Evolutionary conservation across 2,888 invertebrate genomes (phyloP).

Genomic region (Epinotia nisella): DNA sequence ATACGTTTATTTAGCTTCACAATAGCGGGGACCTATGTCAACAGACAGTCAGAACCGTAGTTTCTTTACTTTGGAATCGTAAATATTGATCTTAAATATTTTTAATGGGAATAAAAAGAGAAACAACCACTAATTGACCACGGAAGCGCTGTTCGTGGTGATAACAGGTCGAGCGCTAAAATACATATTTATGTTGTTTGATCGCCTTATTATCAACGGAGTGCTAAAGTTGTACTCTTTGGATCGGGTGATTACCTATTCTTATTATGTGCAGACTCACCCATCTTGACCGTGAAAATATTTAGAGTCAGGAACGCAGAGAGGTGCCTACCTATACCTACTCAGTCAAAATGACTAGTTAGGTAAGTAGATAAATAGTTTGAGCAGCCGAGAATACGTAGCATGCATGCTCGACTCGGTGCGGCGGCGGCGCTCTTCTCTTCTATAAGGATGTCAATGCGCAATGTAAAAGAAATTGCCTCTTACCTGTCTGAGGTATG

Average conservation of each 20-base stretch:
- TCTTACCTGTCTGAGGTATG: conserved; percentile 67
- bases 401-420: conserved; percentile 22
- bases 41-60: conserved; percentile 54
- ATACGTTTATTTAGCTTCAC: conserved; percentile 54
- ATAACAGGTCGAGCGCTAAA: conserved; percentile 72
- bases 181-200: conserved; percentile 70
- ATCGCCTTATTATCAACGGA: conserved; percentile 62
- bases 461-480: conserved; percentile 52
- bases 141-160: conserved; percentile 61
- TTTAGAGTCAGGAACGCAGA: neutral
- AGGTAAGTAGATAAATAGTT: conserved; percentile 38
- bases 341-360: neutral
- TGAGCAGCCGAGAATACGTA: conserved; percentile 15
- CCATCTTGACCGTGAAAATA: neutral
- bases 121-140: conserved; percentile 68
- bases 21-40: conserved; percentile 50
- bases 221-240: conserved; percentile 47
- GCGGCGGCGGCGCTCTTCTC: conserved; percentile 12
- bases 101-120: conserved; percentile 65
- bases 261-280: neutral
- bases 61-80: conserved; percentile 62
- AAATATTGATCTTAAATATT: conserved; percentile 79
- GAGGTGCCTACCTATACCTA: neutral
- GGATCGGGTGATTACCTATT: neutral
- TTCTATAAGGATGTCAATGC: conserved; percentile 46